phyloP scores from a whole-genome alignment of 2,888 invertebrate genomes.

The Andrena dorsata region DNA sequence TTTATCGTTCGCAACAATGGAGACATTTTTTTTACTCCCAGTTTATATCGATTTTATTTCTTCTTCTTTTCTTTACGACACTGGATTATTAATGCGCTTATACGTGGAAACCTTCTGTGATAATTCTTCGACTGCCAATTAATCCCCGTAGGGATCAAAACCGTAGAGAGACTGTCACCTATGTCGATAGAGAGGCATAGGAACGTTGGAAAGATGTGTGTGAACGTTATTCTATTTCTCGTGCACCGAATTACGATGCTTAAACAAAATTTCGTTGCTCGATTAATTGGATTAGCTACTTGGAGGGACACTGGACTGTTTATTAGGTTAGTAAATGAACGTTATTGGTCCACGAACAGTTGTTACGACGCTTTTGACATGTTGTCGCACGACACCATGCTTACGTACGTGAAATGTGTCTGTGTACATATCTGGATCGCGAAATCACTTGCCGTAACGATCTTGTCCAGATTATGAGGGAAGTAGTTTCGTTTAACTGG shows the following conservation, averaged over 20 bases:
- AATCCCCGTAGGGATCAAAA: conserved; percentile 46
- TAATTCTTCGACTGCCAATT: conserved; percentile 62
- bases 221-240: conserved; percentile 73
- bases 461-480: neutral
- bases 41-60: neutral
- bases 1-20: neutral
- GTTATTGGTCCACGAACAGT: conserved; percentile 53
- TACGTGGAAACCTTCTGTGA: conserved; percentile 63
- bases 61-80: conserved; percentile 14
- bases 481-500: conserved; percentile 2
- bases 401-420: conserved; percentile 49
- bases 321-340: conserved; percentile 77
- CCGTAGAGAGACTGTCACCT: conserved; percentile 19
- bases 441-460: conserved; percentile 1
- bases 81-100: conserved; percentile 58
- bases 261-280: conserved; percentile 22
- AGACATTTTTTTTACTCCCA: neutral
- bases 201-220: conserved; percentile 83
- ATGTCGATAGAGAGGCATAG: conserved; percentile 19
- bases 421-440: conserved; percentile 13
- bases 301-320: conserved; percentile 70
- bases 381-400: conserved; percentile 64
- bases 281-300: conserved; percentile 71
- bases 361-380: conserved; percentile 67
- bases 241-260: conserved; percentile 46